Conservation (phyloP, 2,113 vertebrate genomes). For the Poeciliopsis retropinna region DNA sequence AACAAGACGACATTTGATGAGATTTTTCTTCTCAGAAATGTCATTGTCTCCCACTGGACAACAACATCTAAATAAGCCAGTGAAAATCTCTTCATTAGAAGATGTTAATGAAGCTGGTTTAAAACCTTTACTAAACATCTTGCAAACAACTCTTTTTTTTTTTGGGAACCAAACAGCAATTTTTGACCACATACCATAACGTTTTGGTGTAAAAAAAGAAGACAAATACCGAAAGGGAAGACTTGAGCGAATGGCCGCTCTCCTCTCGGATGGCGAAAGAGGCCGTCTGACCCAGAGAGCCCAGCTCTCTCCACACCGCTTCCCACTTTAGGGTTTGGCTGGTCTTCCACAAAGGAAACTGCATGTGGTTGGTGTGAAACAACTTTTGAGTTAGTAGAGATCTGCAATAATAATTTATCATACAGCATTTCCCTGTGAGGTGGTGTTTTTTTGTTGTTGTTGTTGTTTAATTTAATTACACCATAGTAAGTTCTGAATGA, state of each 20-base stretch:
- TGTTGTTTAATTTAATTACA: too few species aligned
- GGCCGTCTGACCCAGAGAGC: slow-evolving; percentile 90
- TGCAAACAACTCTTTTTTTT: neutral
- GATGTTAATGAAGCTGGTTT: neutral
- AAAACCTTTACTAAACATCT: neutral
- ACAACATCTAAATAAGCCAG: too few species aligned
- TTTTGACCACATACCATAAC: neutral
- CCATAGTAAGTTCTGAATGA: too few species aligned
- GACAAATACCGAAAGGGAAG: slow-evolving; percentile 88
- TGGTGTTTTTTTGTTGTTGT: too few species aligned
- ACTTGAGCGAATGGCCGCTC: slow-evolving; percentile 96
- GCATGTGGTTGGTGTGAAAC: neutral
- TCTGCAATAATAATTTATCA: neutral
- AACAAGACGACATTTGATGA: too few species aligned
- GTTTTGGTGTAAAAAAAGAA: neutral
- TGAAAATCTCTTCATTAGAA: neutral
- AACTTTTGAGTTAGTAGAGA: neutral
- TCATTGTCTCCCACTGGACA: too few species aligned
- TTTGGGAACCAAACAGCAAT: neutral
- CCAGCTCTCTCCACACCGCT: slow-evolving; percentile 94
- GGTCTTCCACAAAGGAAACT: slow-evolving; percentile 96
- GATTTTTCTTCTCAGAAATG: too few species aligned
- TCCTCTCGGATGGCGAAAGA: slow-evolving; percentile 94
- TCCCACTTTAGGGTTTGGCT: slow-evolving; percentile 95
- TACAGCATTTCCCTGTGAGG: neutral